Percentiles rank a stretch among this genome's conserved stretches.
These are phyloP conservation scores for Antrozous pallidus DNA, from an alignment of 2,797 vertebrate genomes.

Conservation along the genomic window DNA sequence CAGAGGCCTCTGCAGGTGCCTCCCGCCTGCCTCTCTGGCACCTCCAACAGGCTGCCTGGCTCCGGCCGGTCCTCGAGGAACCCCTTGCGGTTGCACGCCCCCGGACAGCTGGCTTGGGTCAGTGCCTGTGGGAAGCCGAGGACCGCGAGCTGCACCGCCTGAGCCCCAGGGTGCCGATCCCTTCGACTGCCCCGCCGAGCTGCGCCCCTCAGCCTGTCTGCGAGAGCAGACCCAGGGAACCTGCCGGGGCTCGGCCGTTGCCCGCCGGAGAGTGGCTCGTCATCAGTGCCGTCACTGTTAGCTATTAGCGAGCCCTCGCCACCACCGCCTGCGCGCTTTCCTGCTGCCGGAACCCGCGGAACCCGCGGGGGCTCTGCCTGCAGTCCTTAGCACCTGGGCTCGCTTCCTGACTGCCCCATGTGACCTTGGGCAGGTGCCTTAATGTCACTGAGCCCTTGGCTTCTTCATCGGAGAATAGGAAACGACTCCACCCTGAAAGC, in stretches of 20 bases:
- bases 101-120: neutral
- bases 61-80: neutral
- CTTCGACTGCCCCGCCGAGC: neutral
- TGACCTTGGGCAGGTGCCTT: constrained; percentile 8
- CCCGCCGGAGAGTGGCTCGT: neutral
- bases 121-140: neutral
- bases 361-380: neutral
- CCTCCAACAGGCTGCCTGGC: neutral
- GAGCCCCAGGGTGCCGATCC: constrained; percentile 48
- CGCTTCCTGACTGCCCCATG: neutral
- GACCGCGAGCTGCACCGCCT: constrained; percentile 37
- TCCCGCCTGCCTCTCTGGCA: neutral
- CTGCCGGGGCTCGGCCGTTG: neutral
- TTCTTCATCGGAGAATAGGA: neutral
- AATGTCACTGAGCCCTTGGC: neutral
- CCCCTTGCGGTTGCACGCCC: neutral
- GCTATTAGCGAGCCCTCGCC: constrained; percentile 37
- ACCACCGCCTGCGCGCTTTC: neutral
- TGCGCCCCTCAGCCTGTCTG: neutral
- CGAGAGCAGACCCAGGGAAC: neutral
- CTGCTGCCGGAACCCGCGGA: constrained; percentile 6
- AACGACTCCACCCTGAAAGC: neutral
- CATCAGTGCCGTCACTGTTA: constrained; percentile 55
- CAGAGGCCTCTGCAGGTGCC: neutral
- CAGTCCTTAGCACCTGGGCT: neutral